phyloP scores from a whole-genome alignment of 1,140 invertebrate genomes.

The Tribolium madens region DNA sequence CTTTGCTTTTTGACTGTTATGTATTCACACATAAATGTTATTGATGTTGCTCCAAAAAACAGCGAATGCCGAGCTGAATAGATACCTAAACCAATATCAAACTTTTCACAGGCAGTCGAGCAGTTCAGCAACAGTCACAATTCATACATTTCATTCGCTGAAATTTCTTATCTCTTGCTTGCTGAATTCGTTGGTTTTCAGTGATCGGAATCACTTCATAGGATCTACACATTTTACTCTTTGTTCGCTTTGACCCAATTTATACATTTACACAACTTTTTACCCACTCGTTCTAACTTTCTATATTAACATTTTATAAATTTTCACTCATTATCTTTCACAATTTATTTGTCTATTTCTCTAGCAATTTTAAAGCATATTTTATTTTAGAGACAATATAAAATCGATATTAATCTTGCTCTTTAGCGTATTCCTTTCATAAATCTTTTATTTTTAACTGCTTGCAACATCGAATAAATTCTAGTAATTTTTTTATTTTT shows the following conservation, averaged over 20 bases:
- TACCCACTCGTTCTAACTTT: neutral
- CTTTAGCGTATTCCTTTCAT: too few species aligned
- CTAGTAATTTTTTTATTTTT: too few species aligned
- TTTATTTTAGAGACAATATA: too few species aligned
- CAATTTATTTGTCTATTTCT: too few species aligned
- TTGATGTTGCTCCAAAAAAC: slow-evolving; percentile 7
- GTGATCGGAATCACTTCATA: neutral
- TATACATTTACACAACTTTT: neutral
- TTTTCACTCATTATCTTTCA: neutral
- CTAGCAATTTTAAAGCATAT: too few species aligned
- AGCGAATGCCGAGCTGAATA: neutral
- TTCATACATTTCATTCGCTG: slow-evolving; percentile 1
- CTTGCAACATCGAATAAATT: too few species aligned
- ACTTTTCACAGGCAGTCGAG: slow-evolving; percentile 8
- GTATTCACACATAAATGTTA: slow-evolving; percentile 1
- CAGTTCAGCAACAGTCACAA: neutral
- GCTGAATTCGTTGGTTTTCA: neutral
- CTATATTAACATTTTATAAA: neutral
- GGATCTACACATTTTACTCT: neutral
- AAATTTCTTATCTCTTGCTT: slow-evolving; percentile 3
- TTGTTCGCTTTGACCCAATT: neutral
- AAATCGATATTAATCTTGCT: too few species aligned
- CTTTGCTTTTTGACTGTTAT: neutral
- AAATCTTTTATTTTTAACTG: too few species aligned
- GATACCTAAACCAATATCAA: slow-evolving; percentile 21